Evolutionary conservation across 2,113 vertebrate species (phyloP), one percentile per base, ranked within the genome.

Genomic region (Stegostoma tigrinum): DNA sequence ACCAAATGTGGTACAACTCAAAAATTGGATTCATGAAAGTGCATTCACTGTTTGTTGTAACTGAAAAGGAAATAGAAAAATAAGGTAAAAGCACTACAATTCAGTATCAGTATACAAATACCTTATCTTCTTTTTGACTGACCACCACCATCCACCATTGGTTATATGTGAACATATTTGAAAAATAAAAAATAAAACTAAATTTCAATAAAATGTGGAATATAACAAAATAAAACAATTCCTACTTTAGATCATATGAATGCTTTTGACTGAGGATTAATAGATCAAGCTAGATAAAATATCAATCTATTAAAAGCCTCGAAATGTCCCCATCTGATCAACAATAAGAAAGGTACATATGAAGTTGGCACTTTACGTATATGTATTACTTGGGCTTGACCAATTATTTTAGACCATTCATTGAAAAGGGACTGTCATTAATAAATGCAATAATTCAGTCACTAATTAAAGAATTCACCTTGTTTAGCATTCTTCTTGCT

Each of bases 401-500:
- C 48, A 3, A 61, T 90, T 15, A 34, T 23, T 94, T 24, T 67
- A 94, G 91, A 91, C 96, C 78, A 90, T 24, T 38, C 61, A 42
- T 66, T 94, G 80, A 78, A 95, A 17, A 87, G 24, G 27, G 34
- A 48, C 1, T 52, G 64, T 19, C 42, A 94, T 83, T 80, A 70
- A n/a, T 34, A 87, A 95, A 94, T 34, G 94, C 27, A 66, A 66
- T 95, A 96, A 94, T 96, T 96, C 96, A 95, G 89, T 64, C 55
- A 96, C 95, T 96, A 95, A 96, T 96, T 95, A 95, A 95, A 95
- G 80, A 75, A 96, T 96, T 96, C 87, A 95, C 80, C 95, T 96
- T 72, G 30, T 55, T 85, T n/a, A 95, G 66, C 67, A 61, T 27
- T 91, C 72, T 86, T 24, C 66, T 55, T 86, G 19, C 75, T 86